phyloP scores from a whole-genome alignment of 2,797 vertebrate species.

The Pangasius macronema region DNA sequence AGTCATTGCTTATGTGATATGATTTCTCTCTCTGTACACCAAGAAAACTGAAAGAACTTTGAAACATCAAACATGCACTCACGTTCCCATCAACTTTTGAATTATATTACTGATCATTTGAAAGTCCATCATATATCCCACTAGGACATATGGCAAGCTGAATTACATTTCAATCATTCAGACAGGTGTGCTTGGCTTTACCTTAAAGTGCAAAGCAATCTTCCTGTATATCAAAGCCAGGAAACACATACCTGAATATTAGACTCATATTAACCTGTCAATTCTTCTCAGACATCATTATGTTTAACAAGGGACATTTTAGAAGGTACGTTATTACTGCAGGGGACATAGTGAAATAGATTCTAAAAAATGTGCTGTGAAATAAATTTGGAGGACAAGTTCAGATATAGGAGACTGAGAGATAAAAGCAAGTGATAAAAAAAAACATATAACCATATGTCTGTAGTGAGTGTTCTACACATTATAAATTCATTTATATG shows the following conservation, averaged over 20 bases:
- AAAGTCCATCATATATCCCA: slow-evolving; percentile 48
- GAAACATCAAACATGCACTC: slow-evolving; percentile 40
- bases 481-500: too few relatives aligned
- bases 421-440: slow-evolving; percentile 44
- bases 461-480: slow-evolving; percentile 12
- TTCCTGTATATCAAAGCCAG: slow-evolving; percentile 48
- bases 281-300: slow-evolving; percentile 47
- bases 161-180: slow-evolving; percentile 57
- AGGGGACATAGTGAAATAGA: slow-evolving; percentile 35
- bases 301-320: slow-evolving; percentile 46
- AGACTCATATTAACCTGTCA: slow-evolving; percentile 58
- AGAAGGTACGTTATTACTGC: slow-evolving; percentile 49
- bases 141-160: slow-evolving; percentile 33
- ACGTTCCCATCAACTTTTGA: slow-evolving; percentile 26
- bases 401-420: slow-evolving; percentile 23
- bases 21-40: not conserved
- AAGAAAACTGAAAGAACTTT: slow-evolving; percentile 35
- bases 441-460: not conserved
- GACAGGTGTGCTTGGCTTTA: slow-evolving; percentile 51
- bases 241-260: slow-evolving; percentile 56
- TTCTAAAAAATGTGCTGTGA: slow-evolving; percentile 36
- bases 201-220: slow-evolving; percentile 58
- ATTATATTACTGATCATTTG: slow-evolving; percentile 35
- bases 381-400: slow-evolving; percentile 37
- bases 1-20: not conserved